Conservation (phyloP, 2,113 vertebrate genomes). For the Anolis sagrei region DNA sequence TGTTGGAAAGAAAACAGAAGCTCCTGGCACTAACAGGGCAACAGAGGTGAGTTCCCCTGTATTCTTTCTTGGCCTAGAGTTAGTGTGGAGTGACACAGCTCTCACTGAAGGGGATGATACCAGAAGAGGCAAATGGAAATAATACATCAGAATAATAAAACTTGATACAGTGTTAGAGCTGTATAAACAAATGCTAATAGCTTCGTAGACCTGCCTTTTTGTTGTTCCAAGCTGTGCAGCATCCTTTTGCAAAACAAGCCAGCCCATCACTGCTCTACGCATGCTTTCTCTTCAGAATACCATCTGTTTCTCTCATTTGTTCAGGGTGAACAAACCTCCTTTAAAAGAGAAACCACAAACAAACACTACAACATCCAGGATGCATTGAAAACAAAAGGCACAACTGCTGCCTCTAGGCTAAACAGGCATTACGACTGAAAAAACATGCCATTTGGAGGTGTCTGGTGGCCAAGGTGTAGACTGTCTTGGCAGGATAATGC, state of each 20-base stretch:
- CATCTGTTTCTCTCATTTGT: slow-evolving; percentile 59
- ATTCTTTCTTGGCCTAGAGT: slow-evolving; percentile 5
- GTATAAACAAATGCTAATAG: slow-evolving; percentile 49
- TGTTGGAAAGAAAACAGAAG: slow-evolving; percentile 18
- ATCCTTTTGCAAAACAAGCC: slow-evolving; percentile 26
- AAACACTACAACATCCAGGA: slow-evolving; percentile 10
- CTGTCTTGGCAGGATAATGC: neutral
- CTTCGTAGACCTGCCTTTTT: slow-evolving; percentile 24
- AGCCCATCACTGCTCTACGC: slow-evolving; percentile 3
- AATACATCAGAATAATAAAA: slow-evolving; percentile 30
- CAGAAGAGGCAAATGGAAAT: neutral
- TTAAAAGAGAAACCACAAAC: neutral
- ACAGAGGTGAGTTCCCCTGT: neutral
- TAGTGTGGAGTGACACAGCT: neutral
- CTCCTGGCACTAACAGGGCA: slow-evolving; percentile 5
- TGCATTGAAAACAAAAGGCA: slow-evolving; percentile 45
- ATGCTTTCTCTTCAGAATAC: slow-evolving; percentile 40
- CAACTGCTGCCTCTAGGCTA: slow-evolving; percentile 49
- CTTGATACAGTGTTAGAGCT: slow-evolving; percentile 42
- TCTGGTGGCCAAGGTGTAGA: neutral
- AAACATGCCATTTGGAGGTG: slow-evolving; percentile 23
- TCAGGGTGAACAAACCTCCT: slow-evolving; percentile 56
- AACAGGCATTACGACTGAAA: slow-evolving; percentile 28
- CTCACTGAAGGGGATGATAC: neutral
- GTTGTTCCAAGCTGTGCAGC: slow-evolving; percentile 7